These are phyloP conservation scores for Platypus cylindrus DNA, from an alignment of 2,888 invertebrate genomes.

Conservation along the genomic window DNA sequence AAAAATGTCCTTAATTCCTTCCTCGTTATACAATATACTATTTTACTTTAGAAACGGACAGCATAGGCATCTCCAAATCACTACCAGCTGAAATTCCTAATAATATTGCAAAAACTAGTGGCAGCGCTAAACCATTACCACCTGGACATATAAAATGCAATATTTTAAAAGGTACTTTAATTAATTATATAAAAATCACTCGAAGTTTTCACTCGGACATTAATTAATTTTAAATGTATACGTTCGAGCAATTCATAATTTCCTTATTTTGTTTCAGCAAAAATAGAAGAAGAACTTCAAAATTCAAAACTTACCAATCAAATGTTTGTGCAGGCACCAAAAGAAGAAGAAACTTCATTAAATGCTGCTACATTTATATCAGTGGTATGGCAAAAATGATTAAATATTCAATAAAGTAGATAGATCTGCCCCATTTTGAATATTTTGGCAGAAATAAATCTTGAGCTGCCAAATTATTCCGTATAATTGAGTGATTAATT, in stretches of 20 bases:
- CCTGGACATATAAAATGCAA: constrained; percentile 90
- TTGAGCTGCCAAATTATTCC: too few species aligned
- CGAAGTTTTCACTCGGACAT: constrained; percentile 1
- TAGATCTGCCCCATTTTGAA: too few species aligned
- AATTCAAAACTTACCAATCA: constrained; percentile 43
- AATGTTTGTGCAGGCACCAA: constrained; percentile 40
- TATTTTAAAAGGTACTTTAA: constrained; percentile 69
- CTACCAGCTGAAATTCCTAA: constrained; percentile 33
- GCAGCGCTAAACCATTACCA: constrained; percentile 53
- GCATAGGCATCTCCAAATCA: constrained; percentile 26
- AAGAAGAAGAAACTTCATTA: constrained; percentile 36
- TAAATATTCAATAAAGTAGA: too few species aligned
- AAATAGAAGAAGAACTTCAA: constrained; percentile 48
- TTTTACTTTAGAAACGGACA: constrained; percentile 20
- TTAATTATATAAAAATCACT: constrained; percentile 1
- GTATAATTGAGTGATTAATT: too few species aligned
- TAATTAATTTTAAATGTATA: too few species aligned
- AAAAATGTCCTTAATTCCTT: background rate
- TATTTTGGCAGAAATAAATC: too few species aligned
- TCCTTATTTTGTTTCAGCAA: constrained; percentile 37
- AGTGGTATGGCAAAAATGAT: constrained; percentile 58
- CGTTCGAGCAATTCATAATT: background rate
- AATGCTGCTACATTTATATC: constrained; percentile 61
- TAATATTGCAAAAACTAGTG: constrained; percentile 29
- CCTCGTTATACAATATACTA: background rate